Conservation (phyloP, 2,113 vertebrate species). For the Myotis lucifugus region DNA sequence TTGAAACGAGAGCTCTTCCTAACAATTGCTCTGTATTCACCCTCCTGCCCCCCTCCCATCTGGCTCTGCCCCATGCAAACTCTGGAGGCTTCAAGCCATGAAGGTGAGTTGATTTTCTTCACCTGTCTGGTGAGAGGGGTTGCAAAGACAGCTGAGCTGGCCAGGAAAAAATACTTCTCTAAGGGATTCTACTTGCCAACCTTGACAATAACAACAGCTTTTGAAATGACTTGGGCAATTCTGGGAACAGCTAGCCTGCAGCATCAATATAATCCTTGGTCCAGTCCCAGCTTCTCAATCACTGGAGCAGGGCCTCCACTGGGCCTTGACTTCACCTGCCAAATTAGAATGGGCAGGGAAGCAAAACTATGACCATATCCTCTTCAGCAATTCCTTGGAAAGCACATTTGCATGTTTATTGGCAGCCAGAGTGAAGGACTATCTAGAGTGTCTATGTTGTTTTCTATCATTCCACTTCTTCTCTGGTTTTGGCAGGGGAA, state of each 20-base stretch:
- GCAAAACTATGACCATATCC: conserved; percentile 13
- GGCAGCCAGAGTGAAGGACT: not conserved
- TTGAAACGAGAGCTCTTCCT: not conserved
- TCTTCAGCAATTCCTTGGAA: not conserved
- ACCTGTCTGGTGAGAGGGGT: not conserved
- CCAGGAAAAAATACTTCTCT: not conserved
- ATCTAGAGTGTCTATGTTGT: not conserved
- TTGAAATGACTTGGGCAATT: not conserved
- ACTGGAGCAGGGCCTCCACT: not conserved
- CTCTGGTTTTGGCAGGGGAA: not conserved
- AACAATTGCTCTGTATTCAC: not conserved
- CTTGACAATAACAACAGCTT: not conserved
- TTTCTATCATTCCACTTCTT: not conserved
- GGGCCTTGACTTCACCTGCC: conserved; percentile 21
- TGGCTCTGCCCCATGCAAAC: not conserved
- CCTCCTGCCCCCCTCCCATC: not conserved
- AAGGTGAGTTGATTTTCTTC: not conserved
- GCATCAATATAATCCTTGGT: not conserved
- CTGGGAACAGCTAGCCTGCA: not conserved
- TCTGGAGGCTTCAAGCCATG: not conserved
- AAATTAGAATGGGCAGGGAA: conserved; percentile 56
- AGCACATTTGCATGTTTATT: conserved; percentile 31
- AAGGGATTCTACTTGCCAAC: not conserved
- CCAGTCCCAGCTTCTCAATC: not conserved
- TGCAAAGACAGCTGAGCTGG: not conserved